Conservation (phyloP, 1,140 invertebrate genomes). For the Zelostemma sp. region DNA sequence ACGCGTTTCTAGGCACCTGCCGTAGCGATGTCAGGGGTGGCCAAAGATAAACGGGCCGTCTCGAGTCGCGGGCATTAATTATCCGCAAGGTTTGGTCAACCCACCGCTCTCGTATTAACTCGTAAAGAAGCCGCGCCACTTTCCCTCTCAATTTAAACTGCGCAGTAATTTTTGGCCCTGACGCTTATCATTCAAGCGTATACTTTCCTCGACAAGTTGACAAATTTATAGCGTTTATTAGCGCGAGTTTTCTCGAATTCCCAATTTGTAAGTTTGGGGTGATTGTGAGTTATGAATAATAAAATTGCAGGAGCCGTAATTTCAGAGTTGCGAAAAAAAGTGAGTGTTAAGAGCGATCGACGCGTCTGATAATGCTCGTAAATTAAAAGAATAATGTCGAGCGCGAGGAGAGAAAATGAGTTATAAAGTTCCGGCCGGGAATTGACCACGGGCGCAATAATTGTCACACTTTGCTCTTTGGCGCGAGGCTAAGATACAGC, state of each 20-base stretch:
- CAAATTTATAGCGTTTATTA: no score
- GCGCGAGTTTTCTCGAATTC: no score
- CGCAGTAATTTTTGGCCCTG: conserved; percentile 8
- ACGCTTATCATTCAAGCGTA: neutral
- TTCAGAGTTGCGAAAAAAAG: neutral
- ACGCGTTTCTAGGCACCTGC: conserved; percentile 32
- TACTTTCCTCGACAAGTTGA: neutral
- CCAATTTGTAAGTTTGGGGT: no score
- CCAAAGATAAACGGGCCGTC: conserved; percentile 40
- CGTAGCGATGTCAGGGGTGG: conserved; percentile 36
- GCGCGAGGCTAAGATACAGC: neutral
- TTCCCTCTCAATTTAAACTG: conserved; percentile 22
- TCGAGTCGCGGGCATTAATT: conserved; percentile 46
- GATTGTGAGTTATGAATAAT: no score
- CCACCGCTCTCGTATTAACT: conserved; percentile 19
- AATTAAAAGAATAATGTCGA: no score
- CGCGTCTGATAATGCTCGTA: no score
- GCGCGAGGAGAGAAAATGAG: no score
- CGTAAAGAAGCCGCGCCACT: conserved; percentile 30
- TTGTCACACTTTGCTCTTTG: neutral
- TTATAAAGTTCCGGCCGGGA: no score
- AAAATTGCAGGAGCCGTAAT: no score
- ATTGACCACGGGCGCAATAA: no score
- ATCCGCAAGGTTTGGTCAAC: conserved; percentile 26
- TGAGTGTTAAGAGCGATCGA: neutral